Conservation (phyloP, 2,888 invertebrate genomes). For the Tetheella fluctuosa region DNA sequence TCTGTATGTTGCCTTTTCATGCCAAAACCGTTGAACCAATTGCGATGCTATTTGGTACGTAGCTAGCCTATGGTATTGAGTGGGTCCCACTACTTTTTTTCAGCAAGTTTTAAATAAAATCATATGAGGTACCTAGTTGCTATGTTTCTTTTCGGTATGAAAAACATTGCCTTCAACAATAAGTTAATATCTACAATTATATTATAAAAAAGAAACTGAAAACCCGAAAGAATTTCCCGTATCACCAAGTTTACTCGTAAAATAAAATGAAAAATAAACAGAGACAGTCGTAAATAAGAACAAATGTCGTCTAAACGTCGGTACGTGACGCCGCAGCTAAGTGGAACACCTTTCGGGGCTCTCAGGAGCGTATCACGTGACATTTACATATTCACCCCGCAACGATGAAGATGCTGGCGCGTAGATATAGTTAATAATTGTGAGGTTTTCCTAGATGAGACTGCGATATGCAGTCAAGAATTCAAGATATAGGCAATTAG, state of each 20-base stretch:
- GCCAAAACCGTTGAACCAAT: no score
- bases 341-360: constrained; percentile 27
- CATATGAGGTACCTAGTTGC: no score
- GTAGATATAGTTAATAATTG: background rate
- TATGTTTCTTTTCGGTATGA: no score
- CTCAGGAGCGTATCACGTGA: constrained; percentile 25
- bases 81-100: no score
- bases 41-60: no score
- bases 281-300: constrained; percentile 10
- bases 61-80: no score
- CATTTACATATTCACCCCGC: constrained; percentile 40
- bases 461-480: background rate
- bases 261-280: constrained; percentile 15
- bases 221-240: background rate
- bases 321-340: constrained; percentile 25
- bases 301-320: constrained; percentile 19
- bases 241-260: background rate
- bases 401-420: constrained; percentile 17
- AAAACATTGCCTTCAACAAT: no score
- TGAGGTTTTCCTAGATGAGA: background rate
- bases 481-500: background rate
- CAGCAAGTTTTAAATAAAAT: no score
- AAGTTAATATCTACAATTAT: no score
- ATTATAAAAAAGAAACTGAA: background rate
- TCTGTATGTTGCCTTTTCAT: no score